These are phyloP conservation scores for Portevinia maculata DNA, from an alignment of 2,888 invertebrate species.

Conservation along the genomic window DNA sequence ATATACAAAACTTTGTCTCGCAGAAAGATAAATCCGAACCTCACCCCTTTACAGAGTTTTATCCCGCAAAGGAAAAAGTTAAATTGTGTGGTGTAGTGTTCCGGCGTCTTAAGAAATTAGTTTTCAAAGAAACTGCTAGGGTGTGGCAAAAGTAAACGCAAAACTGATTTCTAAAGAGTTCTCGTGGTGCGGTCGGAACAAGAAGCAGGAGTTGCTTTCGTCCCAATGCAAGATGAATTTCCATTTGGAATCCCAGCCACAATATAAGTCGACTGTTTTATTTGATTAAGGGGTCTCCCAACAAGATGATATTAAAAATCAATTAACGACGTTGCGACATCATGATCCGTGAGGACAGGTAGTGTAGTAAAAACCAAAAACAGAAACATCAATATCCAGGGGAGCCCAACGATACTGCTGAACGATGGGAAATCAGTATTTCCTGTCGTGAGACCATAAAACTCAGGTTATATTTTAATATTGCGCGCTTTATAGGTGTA, in stretches of 20 bases:
- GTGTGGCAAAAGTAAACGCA: constrained; percentile 43
- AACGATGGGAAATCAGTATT: constrained; percentile 44
- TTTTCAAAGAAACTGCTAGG: constrained; percentile 69
- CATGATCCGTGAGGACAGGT: constrained; percentile 47
- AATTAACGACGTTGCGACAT: constrained; percentile 58
- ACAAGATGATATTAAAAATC: constrained; percentile 63
- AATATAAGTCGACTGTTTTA: constrained; percentile 2
- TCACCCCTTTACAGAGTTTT: constrained; percentile 9
- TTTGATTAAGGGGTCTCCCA: constrained; percentile 44
- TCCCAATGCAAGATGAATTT: constrained; percentile 45
- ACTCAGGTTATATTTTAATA: constrained; percentile 64
- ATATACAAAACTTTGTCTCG: constrained; percentile 37
- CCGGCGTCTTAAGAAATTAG: constrained; percentile 76
- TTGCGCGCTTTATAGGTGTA: constrained; percentile 44
- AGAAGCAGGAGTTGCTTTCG: constrained; percentile 30
- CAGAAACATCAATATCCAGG: constrained; percentile 33
- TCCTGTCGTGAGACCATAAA: constrained; percentile 51
- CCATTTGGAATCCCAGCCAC: constrained; percentile 22
- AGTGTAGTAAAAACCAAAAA: constrained; percentile 48
- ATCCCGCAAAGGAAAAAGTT: constrained; percentile 75
- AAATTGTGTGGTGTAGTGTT: constrained; percentile 76
- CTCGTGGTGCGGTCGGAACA: constrained; percentile 40
- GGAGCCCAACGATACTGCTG: constrained; percentile 31
- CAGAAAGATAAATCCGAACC: not conserved
- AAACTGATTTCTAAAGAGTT: constrained; percentile 54